Base-by-base conservation (phyloP, 2,888 invertebrate species). In the Acholoe squamosa region DNA sequence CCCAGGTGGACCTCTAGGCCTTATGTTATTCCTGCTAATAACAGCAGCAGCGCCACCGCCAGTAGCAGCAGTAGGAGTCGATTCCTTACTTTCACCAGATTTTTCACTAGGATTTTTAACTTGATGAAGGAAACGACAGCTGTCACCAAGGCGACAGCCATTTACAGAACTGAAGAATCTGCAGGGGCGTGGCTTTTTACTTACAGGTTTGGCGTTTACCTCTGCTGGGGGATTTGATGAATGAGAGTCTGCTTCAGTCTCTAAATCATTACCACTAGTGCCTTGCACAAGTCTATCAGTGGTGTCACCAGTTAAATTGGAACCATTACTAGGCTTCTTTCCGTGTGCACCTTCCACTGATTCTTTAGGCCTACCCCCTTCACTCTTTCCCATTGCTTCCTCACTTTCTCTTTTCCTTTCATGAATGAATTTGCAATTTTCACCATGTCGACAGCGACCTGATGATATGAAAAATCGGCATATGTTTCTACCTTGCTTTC, bases 131-230 rank as follows among this genome's bases (percentile, higher is more conserved):
- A 71, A 71, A 16, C 28, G 25, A 25, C 71, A 71, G 1, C 3
- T 71, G 14, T 71, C 71, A 28, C 71, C 71, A 71, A 28, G 71
- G 28, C 71, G 71, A 71, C 71, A 71, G 3, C 71, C 71, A 25
- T 28, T 71, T 14, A 28, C 31, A 28, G 71, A 71, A 71, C 25
- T 71, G 28, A 71, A 71, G 28, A 28, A 71, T 25, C 25, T 71
- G 71, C 71, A 71, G 3, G 14, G 61, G 7, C 61, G 61, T 28
- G 28, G 71, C 14, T 71, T 71, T 71, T 25, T 43, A 43, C 10
- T 43, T 7, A 10, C 5, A 10, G 43, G 43, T 10, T 3, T 43
- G 5, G 43, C 43, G 10, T 43, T 43, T 7, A 3, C 43, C 43
- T 43, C 10, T 43, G 43, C 10, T 10, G 43, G 43, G 43, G 43